Evolutionary conservation across 2,888 invertebrate species (phyloP).

Genomic region (Drosophila hawaiiensis): DNA sequence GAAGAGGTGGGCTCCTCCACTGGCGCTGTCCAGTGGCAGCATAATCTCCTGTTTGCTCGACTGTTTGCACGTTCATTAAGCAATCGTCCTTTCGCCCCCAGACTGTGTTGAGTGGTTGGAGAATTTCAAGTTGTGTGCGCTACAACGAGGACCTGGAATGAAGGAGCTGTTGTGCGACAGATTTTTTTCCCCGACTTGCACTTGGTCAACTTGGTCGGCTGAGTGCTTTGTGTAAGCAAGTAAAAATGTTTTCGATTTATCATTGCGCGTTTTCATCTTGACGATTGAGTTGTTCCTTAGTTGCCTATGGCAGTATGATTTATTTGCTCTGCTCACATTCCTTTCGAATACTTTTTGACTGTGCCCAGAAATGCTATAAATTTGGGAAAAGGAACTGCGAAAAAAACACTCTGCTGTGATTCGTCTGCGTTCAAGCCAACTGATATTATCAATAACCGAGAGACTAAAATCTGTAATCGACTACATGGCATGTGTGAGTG

Average conservation of each 20-base stretch:
- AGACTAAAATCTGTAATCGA: conserved; percentile 5
- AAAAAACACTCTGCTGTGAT: conserved; percentile 40
- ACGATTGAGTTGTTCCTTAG: conserved; percentile 60
- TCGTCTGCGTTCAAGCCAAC: conserved; percentile 43
- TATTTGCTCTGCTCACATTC: conserved; percentile 57
- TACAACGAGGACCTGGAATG: conserved; percentile 44
- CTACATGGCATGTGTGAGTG: not conserved
- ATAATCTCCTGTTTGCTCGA: conserved; percentile 69
- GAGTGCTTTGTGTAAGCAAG: conserved; percentile 68
- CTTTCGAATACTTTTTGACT: conserved; percentile 17
- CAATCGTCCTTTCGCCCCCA: conserved; percentile 24
- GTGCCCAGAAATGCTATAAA: conserved; percentile 38
- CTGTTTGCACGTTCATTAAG: conserved; percentile 76
- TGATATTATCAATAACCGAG: conserved; percentile 40
- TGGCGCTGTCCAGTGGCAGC: conserved; percentile 55
- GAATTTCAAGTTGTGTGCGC: conserved; percentile 54
- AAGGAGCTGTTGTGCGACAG: conserved; percentile 35
- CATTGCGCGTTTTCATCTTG: conserved; percentile 61
- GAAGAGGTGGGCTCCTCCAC: conserved; percentile 10
- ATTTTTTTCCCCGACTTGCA: conserved; percentile 20
- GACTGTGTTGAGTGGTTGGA: conserved; percentile 23
- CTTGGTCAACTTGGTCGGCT: conserved; percentile 31
- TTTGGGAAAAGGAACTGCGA: conserved; percentile 11
- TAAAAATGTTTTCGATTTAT: conserved; percentile 76
- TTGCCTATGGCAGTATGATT: conserved; percentile 63